Percentiles rank a stretch among this genome's conserved stretches.
Evolutionary conservation across 1,140 invertebrate genomes (phyloP).

Genomic region (Zaprionus ghesquierei): DNA sequence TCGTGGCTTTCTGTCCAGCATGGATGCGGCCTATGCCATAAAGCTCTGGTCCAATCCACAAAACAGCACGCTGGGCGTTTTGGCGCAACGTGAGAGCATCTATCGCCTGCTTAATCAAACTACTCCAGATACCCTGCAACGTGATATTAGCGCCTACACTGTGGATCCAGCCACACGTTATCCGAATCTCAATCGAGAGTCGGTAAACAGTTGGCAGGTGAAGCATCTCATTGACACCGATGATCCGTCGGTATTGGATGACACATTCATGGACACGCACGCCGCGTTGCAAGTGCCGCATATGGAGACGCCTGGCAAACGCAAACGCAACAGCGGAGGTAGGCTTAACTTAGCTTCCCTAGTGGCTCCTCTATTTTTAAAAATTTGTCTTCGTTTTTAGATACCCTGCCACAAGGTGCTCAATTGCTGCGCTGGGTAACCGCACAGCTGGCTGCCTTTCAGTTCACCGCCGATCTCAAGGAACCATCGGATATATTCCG

Average conservation of each 20-base stretch:
- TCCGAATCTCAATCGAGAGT: conserved; percentile 86
- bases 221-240: conserved; percentile 86
- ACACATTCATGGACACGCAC: conserved; percentile 83
- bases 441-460: conserved; percentile 63
- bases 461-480: conserved; percentile 66
- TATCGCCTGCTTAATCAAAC: conserved; percentile 95
- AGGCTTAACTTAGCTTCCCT: background rate
- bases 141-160: conserved; percentile 94
- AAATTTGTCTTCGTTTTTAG: conserved; percentile 14
- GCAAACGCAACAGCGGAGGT: conserved; percentile 80
- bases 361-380: background rate
- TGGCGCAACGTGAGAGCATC: conserved; percentile 97
- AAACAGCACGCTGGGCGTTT: conserved; percentile 89
- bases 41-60: conserved; percentile 90
- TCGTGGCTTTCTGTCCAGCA: conserved; percentile 96
- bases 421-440: conserved; percentile 74
- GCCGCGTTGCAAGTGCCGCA: conserved; percentile 57
- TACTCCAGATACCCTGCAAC: conserved; percentile 96
- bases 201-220: conserved; percentile 85
- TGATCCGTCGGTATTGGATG: conserved; percentile 85
- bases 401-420: conserved; percentile 64
- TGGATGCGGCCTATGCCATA: conserved; percentile 98
- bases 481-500: conserved; percentile 80
- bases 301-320: conserved; percentile 64
- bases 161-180: conserved; percentile 94